Base-by-base conservation (phyloP, 2,888 invertebrate species). In the Osedax frankpressi region DNA sequence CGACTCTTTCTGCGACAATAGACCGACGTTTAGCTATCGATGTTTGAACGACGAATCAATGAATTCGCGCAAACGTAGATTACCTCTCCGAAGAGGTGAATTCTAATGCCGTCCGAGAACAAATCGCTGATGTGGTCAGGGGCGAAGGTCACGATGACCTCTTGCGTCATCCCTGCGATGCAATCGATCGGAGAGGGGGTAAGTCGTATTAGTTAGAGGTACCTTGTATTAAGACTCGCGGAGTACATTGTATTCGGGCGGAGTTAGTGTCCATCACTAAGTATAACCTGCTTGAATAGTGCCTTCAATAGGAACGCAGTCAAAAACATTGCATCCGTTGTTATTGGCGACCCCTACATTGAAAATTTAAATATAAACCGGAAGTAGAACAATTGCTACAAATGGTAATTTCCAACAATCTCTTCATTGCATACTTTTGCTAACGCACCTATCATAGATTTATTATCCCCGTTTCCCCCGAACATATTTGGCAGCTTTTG, bases 241-340 rank as follows among this genome's bases (percentile, higher is more conserved):
- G 19, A 19, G 59, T 59, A 59, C 14, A 59, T 59, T 19, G 14
- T 59, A 59, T 14, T 59, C 19, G 19, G 19, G 59, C 14, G 14
- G 59, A 59, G 14, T 59, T 59, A 19, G 19, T 19, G 14, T 59
- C 59, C 14, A 59, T 11, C n/a, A 63, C 24, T 63, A 19, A 71
- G 76, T 79, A 27, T 78, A 78, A 74, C 82, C 82, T 80, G 77
- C 71, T 29, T 79, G 76, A 69, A 84, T 83, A 2, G 75, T 78
- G 19, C 84, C 84, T 71, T 80, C 80, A 1, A 80, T 76, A 26
- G 84, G 84, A 0, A 82, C 81, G 62, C 83, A 78, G 75, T 84
- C 84, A 80, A 84, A 84, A 59, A 82, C 83, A 76, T 80, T 80
- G 73, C 80, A 81, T 2, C 84, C 84, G 77, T 79, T 82, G 75